Conservation (phyloP, 2,888 invertebrate genomes). For the Rhopalosiphum nymphaeae region DNA sequence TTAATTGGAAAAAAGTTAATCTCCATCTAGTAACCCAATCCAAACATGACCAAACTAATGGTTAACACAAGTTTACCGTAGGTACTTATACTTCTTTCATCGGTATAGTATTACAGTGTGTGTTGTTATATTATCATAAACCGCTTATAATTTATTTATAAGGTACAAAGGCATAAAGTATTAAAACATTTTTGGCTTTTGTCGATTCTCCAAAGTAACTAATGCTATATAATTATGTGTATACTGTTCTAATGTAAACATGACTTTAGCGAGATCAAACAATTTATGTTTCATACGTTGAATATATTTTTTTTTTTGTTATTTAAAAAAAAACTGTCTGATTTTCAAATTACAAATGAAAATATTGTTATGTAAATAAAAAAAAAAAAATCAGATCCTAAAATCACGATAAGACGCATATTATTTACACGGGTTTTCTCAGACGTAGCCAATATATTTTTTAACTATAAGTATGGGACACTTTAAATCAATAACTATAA, state of each 20-base stretch:
- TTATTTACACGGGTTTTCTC: neutral
- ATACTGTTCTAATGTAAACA: neutral
- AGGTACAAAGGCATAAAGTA: neutral
- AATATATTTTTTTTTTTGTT: neutral
- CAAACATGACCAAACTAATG: slow-evolving; percentile 5
- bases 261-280: neutral
- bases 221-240: neutral
- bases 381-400: neutral
- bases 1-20: slow-evolving; percentile 49
- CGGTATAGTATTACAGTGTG: neutral
- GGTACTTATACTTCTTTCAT: neutral
- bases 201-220: neutral
- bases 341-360: neutral
- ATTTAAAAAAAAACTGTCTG: neutral
- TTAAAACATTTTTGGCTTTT: neutral
- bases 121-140: neutral
- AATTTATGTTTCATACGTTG: neutral
- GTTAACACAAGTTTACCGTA: slow-evolving; percentile 42
- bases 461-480: neutral
- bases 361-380: neutral
- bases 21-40: neutral
- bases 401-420: neutral
- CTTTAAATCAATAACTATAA: neutral
- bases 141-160: neutral
- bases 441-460: neutral